Conservation (phyloP, 2,888 invertebrate genomes). For the Lepetodrilus schrolli region DNA sequence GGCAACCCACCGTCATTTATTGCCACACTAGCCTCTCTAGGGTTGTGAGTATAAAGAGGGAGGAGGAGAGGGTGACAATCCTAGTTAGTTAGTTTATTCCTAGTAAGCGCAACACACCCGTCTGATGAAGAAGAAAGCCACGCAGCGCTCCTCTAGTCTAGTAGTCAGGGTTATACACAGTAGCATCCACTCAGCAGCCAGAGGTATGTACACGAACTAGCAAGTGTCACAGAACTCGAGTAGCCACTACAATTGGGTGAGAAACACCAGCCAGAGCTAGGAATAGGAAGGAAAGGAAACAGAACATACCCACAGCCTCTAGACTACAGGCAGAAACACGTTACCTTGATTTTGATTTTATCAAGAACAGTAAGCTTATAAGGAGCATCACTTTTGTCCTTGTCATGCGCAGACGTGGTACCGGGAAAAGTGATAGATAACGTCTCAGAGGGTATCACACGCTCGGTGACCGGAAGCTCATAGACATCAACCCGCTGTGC, state of each 20-base stretch:
- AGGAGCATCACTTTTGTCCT: slow-evolving; percentile 29
- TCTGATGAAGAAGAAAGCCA: background rate
- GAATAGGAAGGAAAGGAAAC: background rate
- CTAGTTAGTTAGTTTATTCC: slow-evolving; percentile 24
- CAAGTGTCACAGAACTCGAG: background rate
- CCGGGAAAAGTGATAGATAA: slow-evolving; percentile 30
- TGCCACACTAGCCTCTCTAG: slow-evolving; percentile 18
- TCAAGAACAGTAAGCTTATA: slow-evolving; percentile 59
- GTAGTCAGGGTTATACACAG: background rate
- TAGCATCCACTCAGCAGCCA: slow-evolving; percentile 12
- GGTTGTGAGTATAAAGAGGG: background rate
- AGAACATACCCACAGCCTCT: slow-evolving; percentile 5
- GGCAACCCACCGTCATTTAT: slow-evolving; percentile 47
- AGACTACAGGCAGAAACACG: slow-evolving; percentile 33
- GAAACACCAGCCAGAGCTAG: slow-evolving; percentile 5
- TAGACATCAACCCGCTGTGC: slow-evolving; percentile 47
- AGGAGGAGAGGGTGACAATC: background rate
- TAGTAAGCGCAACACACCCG: slow-evolving; percentile 15
- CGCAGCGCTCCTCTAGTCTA: slow-evolving; percentile 22
- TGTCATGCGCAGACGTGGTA: background rate
- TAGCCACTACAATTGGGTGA: slow-evolving; percentile 23
- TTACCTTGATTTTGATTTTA: slow-evolving; percentile 69
- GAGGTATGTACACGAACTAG: slow-evolving; percentile 8
- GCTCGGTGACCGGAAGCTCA: slow-evolving; percentile 41
- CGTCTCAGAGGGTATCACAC: slow-evolving; percentile 34